phyloP scores from a whole-genome alignment of 1,140 invertebrate genomes.

The Brachionus calyciflorus region DNA sequence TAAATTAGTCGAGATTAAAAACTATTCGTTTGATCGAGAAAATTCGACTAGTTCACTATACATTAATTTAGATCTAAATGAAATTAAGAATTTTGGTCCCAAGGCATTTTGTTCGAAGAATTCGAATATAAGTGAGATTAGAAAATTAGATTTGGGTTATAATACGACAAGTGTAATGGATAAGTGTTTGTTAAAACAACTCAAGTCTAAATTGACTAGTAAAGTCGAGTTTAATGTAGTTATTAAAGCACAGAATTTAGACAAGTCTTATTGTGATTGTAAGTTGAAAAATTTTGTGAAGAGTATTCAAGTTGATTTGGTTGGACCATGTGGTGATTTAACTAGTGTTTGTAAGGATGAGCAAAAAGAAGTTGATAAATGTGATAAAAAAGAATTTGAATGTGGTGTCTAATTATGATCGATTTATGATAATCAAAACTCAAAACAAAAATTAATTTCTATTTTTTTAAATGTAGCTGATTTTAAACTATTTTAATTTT shows the following conservation, averaged over 20 bases:
- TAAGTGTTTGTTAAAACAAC: constrained; percentile 20
- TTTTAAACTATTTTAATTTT: no score
- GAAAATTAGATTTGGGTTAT: constrained; percentile 9
- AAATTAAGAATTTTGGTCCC: neutral
- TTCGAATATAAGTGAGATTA: constrained; percentile 5
- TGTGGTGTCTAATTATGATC: no score
- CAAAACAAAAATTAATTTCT: no score
- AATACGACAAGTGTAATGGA: neutral
- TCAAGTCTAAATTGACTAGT: neutral
- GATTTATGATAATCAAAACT: no score
- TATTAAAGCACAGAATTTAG: neutral
- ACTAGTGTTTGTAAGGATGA: neutral
- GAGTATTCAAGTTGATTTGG: neutral
- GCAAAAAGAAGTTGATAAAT: neutral
- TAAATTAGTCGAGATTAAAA: neutral
- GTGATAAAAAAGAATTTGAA: neutral
- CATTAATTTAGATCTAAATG: constrained; percentile 17
- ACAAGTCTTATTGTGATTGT: neutral
- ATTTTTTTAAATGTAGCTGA: no score
- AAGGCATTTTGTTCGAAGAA: constrained; percentile 34
- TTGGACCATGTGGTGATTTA: constrained; percentile 5
- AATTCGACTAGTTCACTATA: neutral
- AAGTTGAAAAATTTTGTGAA: neutral
- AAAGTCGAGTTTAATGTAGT: neutral
- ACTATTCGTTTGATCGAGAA: neutral